Base-by-base conservation (phyloP, 2,113 vertebrate species). In the Rissa tridactyla region DNA sequence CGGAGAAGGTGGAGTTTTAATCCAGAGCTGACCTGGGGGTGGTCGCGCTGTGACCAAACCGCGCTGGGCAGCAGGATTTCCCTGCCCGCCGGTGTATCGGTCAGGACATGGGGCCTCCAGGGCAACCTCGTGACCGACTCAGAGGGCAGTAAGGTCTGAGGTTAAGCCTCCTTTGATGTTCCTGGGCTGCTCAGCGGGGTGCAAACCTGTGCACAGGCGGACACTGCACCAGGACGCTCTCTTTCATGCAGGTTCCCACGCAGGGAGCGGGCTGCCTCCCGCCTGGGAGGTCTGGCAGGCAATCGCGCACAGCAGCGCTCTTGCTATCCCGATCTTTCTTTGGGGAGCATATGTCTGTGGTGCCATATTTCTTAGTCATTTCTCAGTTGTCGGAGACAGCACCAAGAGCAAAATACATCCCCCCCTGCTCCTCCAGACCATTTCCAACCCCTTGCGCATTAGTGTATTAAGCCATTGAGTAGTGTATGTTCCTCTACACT, bases 231-330 rank as follows among this genome's bases (percentile, higher is more conserved):
- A 32, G 38, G 30, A 10, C 5, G 11, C 23, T n/a, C 13, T 22
- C 8, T 20, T 69, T 3, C 0, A 0, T 18, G 16, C 52, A 60
- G 30, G 49, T 9, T 29, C 6, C 30, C 32, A 17, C 1, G 4
- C 3, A 18, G 9, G 19, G 57, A 34, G 65, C 1, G 4, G 17
- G 15, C 4, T 47, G 32, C 26, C 5, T 82, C 34, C 8, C 0
- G 0, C 2, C 18, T 2, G 1, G 25, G 32, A 25, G 22, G 1
- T 12, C 23, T 32, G 36, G 9, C 2, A 26, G 22, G 36, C 14
- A 18, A 20, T 21, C 8, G 2, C 0, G 6, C 29, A 66, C 34
- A 58, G 30, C 4, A 9, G 10, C 0, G 1, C 34, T 64, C 23
- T n/a, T 75, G 25, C 29, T 88, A 12, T n/a, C 49, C n/a, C 1